Evolutionary conservation across 53 echinoderm and acorn worm species (phyloP).

Genomic region (Luidia sarsii): DNA sequence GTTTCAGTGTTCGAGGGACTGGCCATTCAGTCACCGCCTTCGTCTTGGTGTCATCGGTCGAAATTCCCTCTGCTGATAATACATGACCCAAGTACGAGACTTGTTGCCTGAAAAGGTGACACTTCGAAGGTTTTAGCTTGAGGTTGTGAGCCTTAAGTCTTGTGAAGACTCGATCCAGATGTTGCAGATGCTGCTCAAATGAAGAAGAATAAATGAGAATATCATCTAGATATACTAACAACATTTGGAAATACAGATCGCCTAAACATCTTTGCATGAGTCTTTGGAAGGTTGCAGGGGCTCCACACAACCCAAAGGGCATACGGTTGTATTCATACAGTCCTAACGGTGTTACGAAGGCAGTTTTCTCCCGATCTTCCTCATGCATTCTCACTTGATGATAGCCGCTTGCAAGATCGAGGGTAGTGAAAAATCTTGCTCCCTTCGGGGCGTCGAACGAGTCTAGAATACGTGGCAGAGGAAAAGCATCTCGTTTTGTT

Average conservation of each 20-base stretch:
- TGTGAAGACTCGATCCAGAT: neutral
- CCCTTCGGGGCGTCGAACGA: neutral
- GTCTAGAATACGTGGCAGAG: conserved; percentile 13
- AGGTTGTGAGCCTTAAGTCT: neutral
- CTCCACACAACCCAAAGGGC: conserved; percentile 10
- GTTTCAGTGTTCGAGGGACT: conserved; percentile 12
- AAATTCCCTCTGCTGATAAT: conserved; percentile 3
- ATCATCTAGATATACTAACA: conserved; percentile 1
- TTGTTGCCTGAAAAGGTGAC: conserved; percentile 7
- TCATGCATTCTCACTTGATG: conserved; percentile 14
- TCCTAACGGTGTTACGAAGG: neutral
- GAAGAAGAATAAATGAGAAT: conserved; percentile 22
- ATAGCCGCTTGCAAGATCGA: conserved; percentile 17
- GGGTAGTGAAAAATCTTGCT: neutral
- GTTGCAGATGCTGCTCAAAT: conserved; percentile 23
- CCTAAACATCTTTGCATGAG: conserved; percentile 15
- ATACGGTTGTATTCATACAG: neutral
- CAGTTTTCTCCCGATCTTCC: conserved; percentile 5
- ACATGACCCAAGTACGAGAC: conserved; percentile 20
- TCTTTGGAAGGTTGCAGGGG: conserved; percentile 6
- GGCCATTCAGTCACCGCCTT: conserved; percentile 45
- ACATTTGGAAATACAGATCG: neutral
- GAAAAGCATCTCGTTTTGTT: conserved; percentile 20
- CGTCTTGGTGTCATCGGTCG: conserved; percentile 28
- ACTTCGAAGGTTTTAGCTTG: conserved; percentile 30